Evolutionary conservation across 2,888 invertebrate genomes (phyloP), one percentile per base, ranked within the genome.

Genomic region (Noctua janthina): DNA sequence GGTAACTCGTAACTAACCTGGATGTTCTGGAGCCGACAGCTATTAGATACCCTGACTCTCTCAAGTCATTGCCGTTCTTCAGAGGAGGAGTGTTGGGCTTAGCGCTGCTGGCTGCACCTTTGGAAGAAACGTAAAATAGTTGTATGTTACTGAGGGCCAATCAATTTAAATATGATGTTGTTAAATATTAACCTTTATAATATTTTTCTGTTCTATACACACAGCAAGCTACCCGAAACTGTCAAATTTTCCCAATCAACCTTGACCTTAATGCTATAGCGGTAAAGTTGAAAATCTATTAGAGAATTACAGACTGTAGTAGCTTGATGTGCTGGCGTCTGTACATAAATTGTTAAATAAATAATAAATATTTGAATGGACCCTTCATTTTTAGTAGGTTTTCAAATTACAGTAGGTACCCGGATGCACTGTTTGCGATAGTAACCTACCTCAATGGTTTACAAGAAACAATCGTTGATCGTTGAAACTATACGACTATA

Each of bases 1-100:
- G 10, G 11, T 56, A 64, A 35, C 4, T 64, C 1, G 2, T 7
- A 4, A 8, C 82, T 66, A 0, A 97, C 97, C 97, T 95, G 11
- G 97, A 95, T 54, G 97, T 95, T 92, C 96, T 95, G 20, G 97
- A 97, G 8, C 97, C 97, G 1, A 97, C 96, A 11, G 97, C 95
- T 87, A 97, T 96, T 74, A 97, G 92, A 88, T 97, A 97, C 46
- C 96, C 97, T 15, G 96, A 93, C 81, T 95, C 96, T 20, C 96
- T 92, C 67, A 96, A 83, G 62, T 96, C 97, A 72, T 90, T 95
- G 8, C 97, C 96, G 76, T 96, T 97, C 87, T 96, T 96, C 49
- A 97, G 88, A 0, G 96, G 96, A 1, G 96, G 95, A 0, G 95
- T 92, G 10, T 76, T 90, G 6, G 91, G 89, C 76, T 94, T 94